Conservation (phyloP, 1,140 invertebrate species). For the Drosophila kepulauana region DNA sequence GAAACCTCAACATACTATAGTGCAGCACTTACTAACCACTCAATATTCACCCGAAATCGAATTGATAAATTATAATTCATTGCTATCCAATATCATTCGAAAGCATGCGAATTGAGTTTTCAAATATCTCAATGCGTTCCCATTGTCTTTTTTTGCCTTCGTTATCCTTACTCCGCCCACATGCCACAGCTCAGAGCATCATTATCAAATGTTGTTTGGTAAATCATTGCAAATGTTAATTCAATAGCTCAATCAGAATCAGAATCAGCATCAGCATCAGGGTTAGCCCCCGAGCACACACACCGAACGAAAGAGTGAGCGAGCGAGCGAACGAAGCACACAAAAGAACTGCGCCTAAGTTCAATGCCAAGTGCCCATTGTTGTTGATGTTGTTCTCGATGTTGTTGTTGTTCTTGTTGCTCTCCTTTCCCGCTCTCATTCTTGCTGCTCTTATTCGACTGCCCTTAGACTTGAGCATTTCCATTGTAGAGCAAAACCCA, state of each 20-base stretch:
- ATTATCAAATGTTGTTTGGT: slow-evolving; percentile 78
- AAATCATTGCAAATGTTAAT: slow-evolving; percentile 83
- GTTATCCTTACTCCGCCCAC: slow-evolving; percentile 32
- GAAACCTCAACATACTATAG: neutral
- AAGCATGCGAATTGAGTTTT: neutral
- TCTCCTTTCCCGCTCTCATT: slow-evolving; percentile 1
- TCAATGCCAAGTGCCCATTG: slow-evolving; percentile 73
- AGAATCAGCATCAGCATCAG: slow-evolving; percentile 57
- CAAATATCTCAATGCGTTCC: neutral
- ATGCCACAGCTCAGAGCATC: slow-evolving; percentile 44
- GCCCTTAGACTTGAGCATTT: slow-evolving; percentile 55
- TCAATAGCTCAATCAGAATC: slow-evolving; percentile 78
- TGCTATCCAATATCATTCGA: neutral
- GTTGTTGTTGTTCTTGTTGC: neutral
- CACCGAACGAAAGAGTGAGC: no score
- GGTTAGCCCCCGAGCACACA: slow-evolving; percentile 13
- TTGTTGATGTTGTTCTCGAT: slow-evolving; percentile 13
- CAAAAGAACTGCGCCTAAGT: slow-evolving; percentile 68
- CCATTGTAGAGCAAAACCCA: slow-evolving; percentile 35
- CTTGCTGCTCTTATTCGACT: slow-evolving; percentile 29
- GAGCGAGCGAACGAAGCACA: neutral
- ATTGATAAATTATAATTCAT: no score
- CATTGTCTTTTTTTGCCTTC: slow-evolving; percentile 2
- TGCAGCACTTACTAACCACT: neutral
- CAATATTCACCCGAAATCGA: no score